These are phyloP conservation scores for Macquaria australasica DNA, from an alignment of 2,113 vertebrate species.

Conservation along the genomic window DNA sequence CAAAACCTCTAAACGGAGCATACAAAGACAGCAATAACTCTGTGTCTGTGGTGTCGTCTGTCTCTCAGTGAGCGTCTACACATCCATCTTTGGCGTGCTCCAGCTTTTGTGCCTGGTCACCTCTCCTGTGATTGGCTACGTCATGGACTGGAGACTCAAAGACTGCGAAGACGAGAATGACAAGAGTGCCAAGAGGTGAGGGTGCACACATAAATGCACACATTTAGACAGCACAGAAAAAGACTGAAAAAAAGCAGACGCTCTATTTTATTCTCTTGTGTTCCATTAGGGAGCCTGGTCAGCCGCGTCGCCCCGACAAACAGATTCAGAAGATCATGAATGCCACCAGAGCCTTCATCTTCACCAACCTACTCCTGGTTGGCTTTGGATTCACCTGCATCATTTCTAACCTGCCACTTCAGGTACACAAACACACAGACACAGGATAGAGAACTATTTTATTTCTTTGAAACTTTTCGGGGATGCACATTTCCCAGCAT, in stretches of 20 bases:
- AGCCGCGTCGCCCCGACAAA: conserved; percentile 88
- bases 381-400: conserved; percentile 94
- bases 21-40: neutral
- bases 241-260: neutral
- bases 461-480: neutral
- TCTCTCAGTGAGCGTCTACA: conserved; percentile 92
- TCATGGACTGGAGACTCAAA: conserved; percentile 98
- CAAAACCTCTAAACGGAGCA: neutral
- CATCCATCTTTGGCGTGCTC: conserved; percentile 96
- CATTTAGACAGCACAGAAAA: neutral
- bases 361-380: conserved; percentile 95
- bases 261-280: neutral
- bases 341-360: conserved; percentile 93
- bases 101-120: conserved; percentile 97
- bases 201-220: neutral
- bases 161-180: conserved; percentile 92
- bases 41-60: neutral
- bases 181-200: conserved; percentile 85
- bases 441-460: neutral
- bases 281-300: conserved; percentile 85
- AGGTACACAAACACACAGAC: conserved; percentile 82
- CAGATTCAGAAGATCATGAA: conserved; percentile 96
- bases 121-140: conserved; percentile 94
- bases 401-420: conserved; percentile 89
- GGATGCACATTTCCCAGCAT: conserved; percentile 12